phyloP scores from a whole-genome alignment of 2,113 vertebrate species.

The Glaucomys volans region DNA sequence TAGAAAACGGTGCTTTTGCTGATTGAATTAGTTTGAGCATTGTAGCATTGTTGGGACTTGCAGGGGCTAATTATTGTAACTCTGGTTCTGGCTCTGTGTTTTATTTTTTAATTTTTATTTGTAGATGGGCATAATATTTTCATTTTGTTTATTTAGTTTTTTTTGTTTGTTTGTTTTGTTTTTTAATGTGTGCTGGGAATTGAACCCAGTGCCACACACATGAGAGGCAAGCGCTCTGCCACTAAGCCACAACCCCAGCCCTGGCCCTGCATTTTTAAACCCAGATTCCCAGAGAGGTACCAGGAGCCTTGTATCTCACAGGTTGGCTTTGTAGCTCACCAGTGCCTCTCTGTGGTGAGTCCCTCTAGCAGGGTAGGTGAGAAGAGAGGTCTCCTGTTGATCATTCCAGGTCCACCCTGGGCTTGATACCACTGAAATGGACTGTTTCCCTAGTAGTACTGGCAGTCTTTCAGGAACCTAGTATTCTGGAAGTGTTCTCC shows the following conservation, averaged over 20 bases:
- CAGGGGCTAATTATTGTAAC: not conserved
- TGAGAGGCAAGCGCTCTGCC: too few species aligned
- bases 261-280: not conserved
- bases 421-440: not conserved
- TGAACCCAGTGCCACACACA: too few species aligned
- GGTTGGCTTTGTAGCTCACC: constrained; percentile 34
- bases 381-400: not conserved
- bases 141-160: too few species aligned
- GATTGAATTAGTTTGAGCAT: not conserved
- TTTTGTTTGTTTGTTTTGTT: too few species aligned
- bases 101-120: too few species aligned
- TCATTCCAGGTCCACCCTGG: not conserved
- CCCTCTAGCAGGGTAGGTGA: not conserved
- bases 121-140: too few species aligned
- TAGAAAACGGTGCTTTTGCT: not conserved
- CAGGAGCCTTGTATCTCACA: not conserved
- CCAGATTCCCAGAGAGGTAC: not conserved
- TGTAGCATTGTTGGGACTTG: not conserved
- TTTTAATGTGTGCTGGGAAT: too few species aligned
- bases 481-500: constrained; percentile 5
- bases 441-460: not conserved
- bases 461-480: constrained; percentile 38
- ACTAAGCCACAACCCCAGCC: too few species aligned
- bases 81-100: not conserved
- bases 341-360: constrained; percentile 56